Conservation (phyloP, 2,888 invertebrate genomes). For the Barypeithes pellucidus region DNA sequence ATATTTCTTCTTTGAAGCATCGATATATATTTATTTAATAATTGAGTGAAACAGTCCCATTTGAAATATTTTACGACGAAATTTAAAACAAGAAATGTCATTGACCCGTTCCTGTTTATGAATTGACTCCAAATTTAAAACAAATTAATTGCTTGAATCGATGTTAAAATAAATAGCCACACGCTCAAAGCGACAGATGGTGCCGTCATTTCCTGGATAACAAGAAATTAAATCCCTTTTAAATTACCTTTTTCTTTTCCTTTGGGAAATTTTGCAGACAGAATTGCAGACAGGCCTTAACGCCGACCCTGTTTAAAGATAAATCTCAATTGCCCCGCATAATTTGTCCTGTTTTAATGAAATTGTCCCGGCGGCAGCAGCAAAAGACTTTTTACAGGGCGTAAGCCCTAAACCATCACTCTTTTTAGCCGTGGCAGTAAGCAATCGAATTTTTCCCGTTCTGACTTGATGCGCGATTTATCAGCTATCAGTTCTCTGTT, state of each 20-base stretch:
- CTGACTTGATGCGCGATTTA: conserved; percentile 51
- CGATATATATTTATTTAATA: no score
- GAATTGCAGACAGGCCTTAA: conserved; percentile 22
- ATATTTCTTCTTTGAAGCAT: no score
- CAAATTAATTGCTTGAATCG: not conserved
- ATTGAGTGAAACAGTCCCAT: no score
- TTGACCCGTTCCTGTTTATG: not conserved
- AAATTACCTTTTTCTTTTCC: conserved; percentile 35
- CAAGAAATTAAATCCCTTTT: conserved; percentile 21
- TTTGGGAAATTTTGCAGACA: conserved; percentile 33
- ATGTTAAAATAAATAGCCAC: conserved; percentile 5
- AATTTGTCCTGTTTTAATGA: conserved; percentile 54
- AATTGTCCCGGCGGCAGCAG: conserved; percentile 45
- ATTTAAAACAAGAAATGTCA: no score
- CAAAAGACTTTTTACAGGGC: conserved; percentile 36
- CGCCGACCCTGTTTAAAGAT: conserved; percentile 48
- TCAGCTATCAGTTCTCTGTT: conserved; percentile 43
- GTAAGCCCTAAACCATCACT: conserved; percentile 45
- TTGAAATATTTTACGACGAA: no score
- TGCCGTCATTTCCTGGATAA: conserved; percentile 21
- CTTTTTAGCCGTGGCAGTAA: conserved; percentile 49
- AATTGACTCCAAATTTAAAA: not conserved
- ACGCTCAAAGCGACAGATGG: not conserved
- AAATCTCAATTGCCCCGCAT: conserved; percentile 52
- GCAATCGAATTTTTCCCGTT: conserved; percentile 52